phyloP scores from a whole-genome alignment of 2,113 vertebrate species.

The Oceanodroma tethys region DNA sequence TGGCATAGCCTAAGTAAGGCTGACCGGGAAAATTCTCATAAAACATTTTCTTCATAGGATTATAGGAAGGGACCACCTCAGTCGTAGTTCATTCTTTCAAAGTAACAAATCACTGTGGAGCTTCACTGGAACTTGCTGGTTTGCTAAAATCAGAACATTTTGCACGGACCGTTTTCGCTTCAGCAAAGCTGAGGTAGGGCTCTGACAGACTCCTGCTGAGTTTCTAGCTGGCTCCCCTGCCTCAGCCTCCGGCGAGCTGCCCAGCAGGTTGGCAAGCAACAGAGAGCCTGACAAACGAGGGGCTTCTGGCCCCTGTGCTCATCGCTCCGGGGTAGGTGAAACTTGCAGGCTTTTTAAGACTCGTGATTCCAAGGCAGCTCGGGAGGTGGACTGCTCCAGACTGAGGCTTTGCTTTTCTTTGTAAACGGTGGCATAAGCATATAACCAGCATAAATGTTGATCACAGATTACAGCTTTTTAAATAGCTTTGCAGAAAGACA shows the following conservation, averaged over 20 bases:
- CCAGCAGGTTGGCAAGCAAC: conserved; percentile 4
- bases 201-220: not conserved
- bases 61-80: not conserved
- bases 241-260: not conserved
- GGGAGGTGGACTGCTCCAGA: not conserved
- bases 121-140: not conserved
- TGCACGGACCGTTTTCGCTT: not conserved
- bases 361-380: not conserved
- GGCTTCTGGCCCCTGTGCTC: not conserved
- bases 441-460: not conserved
- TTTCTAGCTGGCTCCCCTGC: not conserved
- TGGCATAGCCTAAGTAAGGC: not conserved
- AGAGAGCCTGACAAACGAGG: not conserved
- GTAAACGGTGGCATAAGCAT: not conserved
- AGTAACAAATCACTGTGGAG: not conserved
- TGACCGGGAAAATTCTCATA: not conserved
- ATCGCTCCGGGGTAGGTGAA: not conserved
- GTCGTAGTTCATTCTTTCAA: fast-evolving
- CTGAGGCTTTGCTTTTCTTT: not conserved
- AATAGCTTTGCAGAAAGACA: not conserved
- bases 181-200: not conserved
- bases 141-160: not conserved
- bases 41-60: not conserved
- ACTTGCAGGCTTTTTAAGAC: not conserved
- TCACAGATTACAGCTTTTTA: not conserved